A percentile compares a stretch with the other conserved stretches of the same genome.
phyloP scores from a whole-genome alignment of 2,888 invertebrate genomes.

The Xestia rhomboidea region DNA sequence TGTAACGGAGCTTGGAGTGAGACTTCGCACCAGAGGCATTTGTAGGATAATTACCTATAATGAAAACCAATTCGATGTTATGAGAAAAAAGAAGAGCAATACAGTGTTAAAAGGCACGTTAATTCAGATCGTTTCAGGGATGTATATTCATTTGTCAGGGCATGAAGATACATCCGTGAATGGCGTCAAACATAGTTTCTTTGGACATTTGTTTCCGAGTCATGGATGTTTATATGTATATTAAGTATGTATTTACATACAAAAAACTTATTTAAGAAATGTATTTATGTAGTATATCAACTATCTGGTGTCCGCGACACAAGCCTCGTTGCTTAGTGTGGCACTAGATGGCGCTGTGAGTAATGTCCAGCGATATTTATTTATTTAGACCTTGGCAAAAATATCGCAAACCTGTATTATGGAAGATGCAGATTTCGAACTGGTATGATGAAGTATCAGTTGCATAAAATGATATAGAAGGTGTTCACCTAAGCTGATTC shows the following conservation, averaged over 20 bases:
- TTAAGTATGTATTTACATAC: too few species aligned
- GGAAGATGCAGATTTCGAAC: neutral
- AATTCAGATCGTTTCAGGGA: neutral
- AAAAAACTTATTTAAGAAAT: too few species aligned
- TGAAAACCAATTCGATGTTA: constrained; percentile 12
- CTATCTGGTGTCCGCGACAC: too few species aligned
- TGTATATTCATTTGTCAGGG: too few species aligned
- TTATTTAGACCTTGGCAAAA: too few species aligned
- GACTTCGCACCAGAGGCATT: neutral
- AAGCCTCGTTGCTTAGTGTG: too few species aligned
- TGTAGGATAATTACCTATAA: constrained; percentile 22
- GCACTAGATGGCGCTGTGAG: too few species aligned
- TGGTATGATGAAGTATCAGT: neutral
- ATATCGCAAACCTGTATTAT: neutral
- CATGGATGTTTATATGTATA: too few species aligned
- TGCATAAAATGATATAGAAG: neutral
- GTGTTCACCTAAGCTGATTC: neutral
- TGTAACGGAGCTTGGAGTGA: constrained; percentile 19
- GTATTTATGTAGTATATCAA: too few species aligned
- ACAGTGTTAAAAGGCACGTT: neutral
- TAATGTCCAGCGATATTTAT: too few species aligned
- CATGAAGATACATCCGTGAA: too few species aligned
- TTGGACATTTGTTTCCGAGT: too few species aligned
- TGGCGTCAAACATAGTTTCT: neutral
- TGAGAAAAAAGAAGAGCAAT: constrained; percentile 4